These are phyloP conservation scores for Platygyra sinensis DNA, from an alignment of 64 coral and sea anemone species.

Conservation along the genomic window DNA sequence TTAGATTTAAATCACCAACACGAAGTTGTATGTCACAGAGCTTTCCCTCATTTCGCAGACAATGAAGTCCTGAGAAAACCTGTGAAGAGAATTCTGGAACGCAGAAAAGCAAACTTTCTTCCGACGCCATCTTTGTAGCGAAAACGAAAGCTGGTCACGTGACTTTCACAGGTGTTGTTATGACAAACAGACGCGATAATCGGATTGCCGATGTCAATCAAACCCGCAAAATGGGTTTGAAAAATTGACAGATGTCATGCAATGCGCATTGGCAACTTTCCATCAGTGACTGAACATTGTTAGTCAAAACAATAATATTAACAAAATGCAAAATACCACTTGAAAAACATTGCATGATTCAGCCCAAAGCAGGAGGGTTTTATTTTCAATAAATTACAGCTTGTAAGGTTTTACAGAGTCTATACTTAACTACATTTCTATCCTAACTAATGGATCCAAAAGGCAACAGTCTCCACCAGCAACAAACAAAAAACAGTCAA, in stretches of 20 bases:
- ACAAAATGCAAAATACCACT: too few relatives aligned
- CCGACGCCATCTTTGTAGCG: constrained; percentile 79
- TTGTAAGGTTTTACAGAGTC: too few relatives aligned
- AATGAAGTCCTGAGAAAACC: constrained; percentile 79
- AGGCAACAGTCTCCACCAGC: too few relatives aligned
- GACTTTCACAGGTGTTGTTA: constrained; percentile 31
- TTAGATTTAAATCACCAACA: constrained; percentile 69
- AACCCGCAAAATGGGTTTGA: background rate
- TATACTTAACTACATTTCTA: too few relatives aligned
- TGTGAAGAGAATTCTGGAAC: constrained; percentile 88
- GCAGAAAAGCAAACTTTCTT: constrained; percentile 87
- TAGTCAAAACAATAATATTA: too few relatives aligned
- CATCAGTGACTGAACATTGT: background rate
- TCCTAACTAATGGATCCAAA: too few relatives aligned
- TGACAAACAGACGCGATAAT: constrained; percentile 24
- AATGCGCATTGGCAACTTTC: background rate
- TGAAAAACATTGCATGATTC: too few relatives aligned
- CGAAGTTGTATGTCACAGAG: constrained; percentile 87
- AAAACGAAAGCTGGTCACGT: constrained; percentile 52
- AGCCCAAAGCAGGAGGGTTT: too few relatives aligned
- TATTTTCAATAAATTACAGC: too few relatives aligned
- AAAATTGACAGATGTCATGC: background rate
- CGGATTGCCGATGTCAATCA: constrained; percentile 10
- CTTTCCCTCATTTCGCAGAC: constrained; percentile 72
- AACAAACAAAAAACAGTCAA: too few relatives aligned